Evolutionary conservation across 2,113 vertebrate species (phyloP).

Genomic region (Archilochus colubris): DNA sequence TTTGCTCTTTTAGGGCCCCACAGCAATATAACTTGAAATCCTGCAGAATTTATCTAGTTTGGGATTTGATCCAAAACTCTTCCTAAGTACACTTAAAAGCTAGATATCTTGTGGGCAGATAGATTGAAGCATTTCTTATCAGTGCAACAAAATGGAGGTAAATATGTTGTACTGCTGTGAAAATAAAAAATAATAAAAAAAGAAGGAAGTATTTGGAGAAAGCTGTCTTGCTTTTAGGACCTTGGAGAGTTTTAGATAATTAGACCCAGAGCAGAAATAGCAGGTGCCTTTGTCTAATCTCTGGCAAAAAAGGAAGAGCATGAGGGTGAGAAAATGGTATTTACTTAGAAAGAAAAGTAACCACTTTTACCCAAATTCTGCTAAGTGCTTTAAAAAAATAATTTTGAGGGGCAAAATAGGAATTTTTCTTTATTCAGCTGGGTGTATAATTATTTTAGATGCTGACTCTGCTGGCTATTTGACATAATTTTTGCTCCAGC

Average conservation of each 20-base stretch:
- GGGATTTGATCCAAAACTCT: background rate
- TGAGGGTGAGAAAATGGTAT: background rate
- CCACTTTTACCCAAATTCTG: background rate
- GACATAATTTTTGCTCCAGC: background rate
- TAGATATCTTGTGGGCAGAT: background rate
- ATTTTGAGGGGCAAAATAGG: background rate
- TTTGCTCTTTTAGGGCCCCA: background rate
- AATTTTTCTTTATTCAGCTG: background rate
- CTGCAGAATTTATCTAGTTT: background rate
- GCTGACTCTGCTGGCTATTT: constrained; percentile 4
- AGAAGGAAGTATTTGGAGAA: background rate
- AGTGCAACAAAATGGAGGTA: background rate
- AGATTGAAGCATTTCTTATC: background rate
- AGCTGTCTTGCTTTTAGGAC: background rate
- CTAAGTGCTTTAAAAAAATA: background rate
- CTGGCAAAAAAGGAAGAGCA: background rate
- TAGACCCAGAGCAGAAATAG: background rate
- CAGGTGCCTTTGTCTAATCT: background rate
- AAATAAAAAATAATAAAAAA: background rate
- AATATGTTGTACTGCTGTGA: background rate
- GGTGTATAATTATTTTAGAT: background rate
- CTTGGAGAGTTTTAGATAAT: background rate
- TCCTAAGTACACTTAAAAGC: background rate
- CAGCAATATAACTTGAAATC: background rate
- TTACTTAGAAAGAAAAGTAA: background rate